Conservation (phyloP, 2,888 invertebrate species). For the Tachina grossa region DNA sequence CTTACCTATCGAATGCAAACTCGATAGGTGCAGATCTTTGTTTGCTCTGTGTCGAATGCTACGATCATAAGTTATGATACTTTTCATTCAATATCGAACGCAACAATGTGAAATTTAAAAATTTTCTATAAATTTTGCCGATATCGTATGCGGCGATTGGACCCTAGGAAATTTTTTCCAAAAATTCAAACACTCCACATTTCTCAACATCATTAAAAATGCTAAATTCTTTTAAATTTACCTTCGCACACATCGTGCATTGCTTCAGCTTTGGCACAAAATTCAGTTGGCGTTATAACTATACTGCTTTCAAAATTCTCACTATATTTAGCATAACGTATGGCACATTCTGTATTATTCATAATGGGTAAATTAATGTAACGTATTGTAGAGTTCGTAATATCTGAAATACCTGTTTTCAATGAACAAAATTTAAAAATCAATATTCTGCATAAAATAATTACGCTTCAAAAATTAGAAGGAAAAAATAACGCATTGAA, state of each 20-base stretch:
- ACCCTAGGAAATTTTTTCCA: too few relatives aligned
- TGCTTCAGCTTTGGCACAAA: slow-evolving; percentile 82
- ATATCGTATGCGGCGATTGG: too few relatives aligned
- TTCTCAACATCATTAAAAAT: neutral
- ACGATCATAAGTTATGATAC: too few relatives aligned
- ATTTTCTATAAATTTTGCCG: too few relatives aligned
- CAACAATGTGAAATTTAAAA: too few relatives aligned
- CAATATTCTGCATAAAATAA: slow-evolving; percentile 5
- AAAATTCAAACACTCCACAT: neutral
- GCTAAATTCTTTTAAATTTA: slow-evolving; percentile 33
- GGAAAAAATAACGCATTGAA: neutral
- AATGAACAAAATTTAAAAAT: slow-evolving; percentile 42
- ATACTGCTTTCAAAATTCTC: slow-evolving; percentile 82
- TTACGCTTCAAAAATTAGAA: neutral
- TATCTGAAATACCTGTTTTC: slow-evolving; percentile 55
- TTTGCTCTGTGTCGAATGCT: too few relatives aligned
- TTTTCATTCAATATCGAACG: too few relatives aligned
- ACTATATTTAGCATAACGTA: slow-evolving; percentile 81
- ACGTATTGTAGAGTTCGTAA: slow-evolving; percentile 78
- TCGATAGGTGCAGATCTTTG: too few relatives aligned
- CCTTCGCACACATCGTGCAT: slow-evolving; percentile 82
- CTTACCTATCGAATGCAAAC: too few relatives aligned
- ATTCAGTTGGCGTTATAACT: slow-evolving; percentile 80
- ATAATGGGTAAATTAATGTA: slow-evolving; percentile 83
- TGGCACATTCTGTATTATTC: slow-evolving; percentile 80